Base-by-base conservation (phyloP, 1,140 invertebrate species). In the Nasonia longicornis region DNA sequence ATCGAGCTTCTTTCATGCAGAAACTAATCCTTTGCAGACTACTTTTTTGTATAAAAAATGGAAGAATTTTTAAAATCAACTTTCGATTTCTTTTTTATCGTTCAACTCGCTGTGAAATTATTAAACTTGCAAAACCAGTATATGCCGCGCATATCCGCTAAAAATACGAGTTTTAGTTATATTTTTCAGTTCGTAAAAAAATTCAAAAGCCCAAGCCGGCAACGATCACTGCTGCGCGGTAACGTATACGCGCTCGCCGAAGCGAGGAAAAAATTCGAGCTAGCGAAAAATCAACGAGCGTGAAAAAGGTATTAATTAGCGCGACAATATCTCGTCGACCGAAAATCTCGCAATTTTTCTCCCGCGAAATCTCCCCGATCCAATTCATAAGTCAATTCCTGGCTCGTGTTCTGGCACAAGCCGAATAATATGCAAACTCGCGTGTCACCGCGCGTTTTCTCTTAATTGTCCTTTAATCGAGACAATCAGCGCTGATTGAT, bases 401-500 rank as follows among this genome's bases (percentile, higher is more conserved):
- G n/a, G 52, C 52, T n/a, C 48, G 16, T 26, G 26, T 58, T n/a
- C 20, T 35, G 4, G 2, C 20, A 7, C 52, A 16, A 58, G 2
- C n/a, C 16, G 38, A 42, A 58, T 20, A 20, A 58, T n/a, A 58
- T 58, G 20, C 52, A 58, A n/a, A 58, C 52, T 7, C 6, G 6
- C 6, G 16, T 58, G 69, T 71, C 29, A 42, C 26, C 3, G 67
- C 14, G 67, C 67, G 8, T 38, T 73, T 73, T 26, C 22, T 2
- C 42, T 71, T 38, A 38, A 71, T 71, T 38, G 7, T 29, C 1
- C 20, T 20, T n/a, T 71, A 20, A 42, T 71, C 35, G 35, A 71
- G 35, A 20, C 35, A 71, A 73, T 73, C 71, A 48, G 71, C 0
- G 71, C 14, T 52, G 42, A 73, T 73, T 31, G 69, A 71, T 42